phyloP scores from a whole-genome alignment of 2,113 vertebrate species.

The Corynorhinus townsendii region DNA sequence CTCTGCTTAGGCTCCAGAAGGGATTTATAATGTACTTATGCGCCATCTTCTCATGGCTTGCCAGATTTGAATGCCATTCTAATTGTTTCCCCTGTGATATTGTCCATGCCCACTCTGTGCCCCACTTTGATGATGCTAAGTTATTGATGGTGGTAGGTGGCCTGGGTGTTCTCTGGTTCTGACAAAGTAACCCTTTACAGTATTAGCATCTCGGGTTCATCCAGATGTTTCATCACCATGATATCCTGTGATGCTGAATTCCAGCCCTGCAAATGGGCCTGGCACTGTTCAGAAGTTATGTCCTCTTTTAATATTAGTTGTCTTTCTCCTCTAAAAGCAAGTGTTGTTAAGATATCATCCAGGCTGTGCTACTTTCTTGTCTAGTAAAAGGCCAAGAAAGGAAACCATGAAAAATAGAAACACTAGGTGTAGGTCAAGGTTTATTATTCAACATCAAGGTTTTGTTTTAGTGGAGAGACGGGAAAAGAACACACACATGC shows the following conservation, averaged over 20 bases:
- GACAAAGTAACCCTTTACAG: background rate
- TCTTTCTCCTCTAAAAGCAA: constrained; percentile 64
- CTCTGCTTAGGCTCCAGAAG: constrained; percentile 1
- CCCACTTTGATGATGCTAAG: background rate
- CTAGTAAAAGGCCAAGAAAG: constrained; percentile 55
- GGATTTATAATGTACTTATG: background rate
- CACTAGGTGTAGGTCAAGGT: constrained; percentile 73
- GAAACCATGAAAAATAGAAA: constrained; percentile 71
- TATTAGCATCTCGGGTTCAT: background rate
- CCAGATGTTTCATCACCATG: background rate
- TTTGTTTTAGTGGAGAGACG: constrained; percentile 69
- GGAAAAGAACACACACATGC: background rate
- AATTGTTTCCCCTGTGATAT: background rate
- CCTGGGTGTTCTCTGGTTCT: background rate
- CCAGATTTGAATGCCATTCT: constrained; percentile 13
- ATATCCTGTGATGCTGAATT: background rate
- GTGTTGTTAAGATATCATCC: constrained; percentile 55
- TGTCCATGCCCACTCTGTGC: background rate
- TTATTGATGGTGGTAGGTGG: background rate
- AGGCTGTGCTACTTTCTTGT: constrained; percentile 51
- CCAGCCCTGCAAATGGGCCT: background rate
- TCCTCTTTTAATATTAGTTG: constrained; percentile 39
- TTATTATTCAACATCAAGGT: constrained; percentile 67
- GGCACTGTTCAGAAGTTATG: constrained; percentile 45
- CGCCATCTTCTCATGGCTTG: background rate